phyloP scores from a whole-genome alignment of 2,888 invertebrate species.

The Tipula confusa region DNA sequence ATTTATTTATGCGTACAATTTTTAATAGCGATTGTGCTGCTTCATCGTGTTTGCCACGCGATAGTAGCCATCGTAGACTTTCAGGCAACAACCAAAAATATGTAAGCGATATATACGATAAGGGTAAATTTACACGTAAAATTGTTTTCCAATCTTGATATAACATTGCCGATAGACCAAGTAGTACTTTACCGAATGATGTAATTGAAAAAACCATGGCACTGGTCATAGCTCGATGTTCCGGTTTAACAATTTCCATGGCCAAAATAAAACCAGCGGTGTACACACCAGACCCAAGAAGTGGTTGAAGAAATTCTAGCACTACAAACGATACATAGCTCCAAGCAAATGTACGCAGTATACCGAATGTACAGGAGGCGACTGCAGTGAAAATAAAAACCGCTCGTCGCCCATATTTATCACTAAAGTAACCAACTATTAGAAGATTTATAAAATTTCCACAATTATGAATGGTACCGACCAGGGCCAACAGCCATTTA shows the following conservation, averaged over 20 bases:
- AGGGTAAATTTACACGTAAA: not conserved
- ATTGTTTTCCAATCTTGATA: not conserved
- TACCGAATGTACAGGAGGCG: not conserved
- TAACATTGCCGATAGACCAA: not conserved
- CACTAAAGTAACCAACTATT: not conserved
- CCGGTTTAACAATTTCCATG: slow-evolving; percentile 5
- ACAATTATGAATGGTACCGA: not conserved
- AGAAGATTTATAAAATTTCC: not conserved
- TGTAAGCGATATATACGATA: not conserved
- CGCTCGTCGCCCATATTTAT: not conserved
- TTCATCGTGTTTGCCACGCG: not conserved
- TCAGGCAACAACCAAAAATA: not conserved
- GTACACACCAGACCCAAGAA: not conserved
- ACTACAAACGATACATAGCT: not conserved
- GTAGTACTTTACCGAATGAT: not conserved
- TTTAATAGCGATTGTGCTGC: not conserved
- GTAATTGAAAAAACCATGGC: not conserved
- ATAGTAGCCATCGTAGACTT: not conserved
- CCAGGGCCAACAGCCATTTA: not conserved
- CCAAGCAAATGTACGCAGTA: not conserved
- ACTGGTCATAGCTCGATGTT: not conserved
- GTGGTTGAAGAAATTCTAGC: not conserved
- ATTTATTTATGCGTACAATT: not conserved
- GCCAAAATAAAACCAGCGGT: not conserved
- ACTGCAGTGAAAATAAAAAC: not conserved